A percentile compares a stretch with the other conserved stretches of the same genome.
phyloP scores from a whole-genome alignment of 2,888 invertebrate species.

The Hololepta plana region DNA sequence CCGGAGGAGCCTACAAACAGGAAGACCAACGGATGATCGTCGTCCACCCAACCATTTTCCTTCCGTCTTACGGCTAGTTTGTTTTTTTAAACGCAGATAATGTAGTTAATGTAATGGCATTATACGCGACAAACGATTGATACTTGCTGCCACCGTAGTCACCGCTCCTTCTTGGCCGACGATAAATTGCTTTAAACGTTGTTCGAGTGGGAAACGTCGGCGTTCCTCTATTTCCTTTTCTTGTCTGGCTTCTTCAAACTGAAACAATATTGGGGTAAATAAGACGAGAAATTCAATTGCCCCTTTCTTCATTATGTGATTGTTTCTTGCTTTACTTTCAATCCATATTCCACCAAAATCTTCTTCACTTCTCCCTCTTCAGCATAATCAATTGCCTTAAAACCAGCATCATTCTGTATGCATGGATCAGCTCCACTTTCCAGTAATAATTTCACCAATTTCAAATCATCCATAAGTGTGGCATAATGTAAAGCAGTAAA shows the following conservation, averaged over 20 bases:
- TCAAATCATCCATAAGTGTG: constrained; percentile 50
- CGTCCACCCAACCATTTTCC: constrained; percentile 88
- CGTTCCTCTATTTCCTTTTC: constrained; percentile 61
- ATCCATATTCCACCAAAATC: constrained; percentile 37
- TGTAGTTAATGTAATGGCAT: too few species aligned
- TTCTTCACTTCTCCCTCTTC: constrained; percentile 40
- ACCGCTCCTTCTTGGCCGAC: constrained; percentile 78
- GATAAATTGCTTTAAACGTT: constrained; percentile 61
- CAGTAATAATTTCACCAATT: constrained; percentile 44
- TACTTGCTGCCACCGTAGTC: constrained; percentile 55
- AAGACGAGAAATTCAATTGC: too few species aligned
- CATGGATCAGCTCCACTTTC: constrained; percentile 58
- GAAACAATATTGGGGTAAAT: constrained; percentile 6
- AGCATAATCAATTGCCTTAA: constrained; percentile 57
- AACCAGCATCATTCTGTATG: constrained; percentile 59
- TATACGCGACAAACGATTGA: constrained; percentile 8
- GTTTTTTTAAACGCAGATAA: constrained; percentile 1
- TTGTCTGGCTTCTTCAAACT: constrained; percentile 34
- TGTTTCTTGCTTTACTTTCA: constrained; percentile 16
- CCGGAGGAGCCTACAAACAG: constrained; percentile 87
- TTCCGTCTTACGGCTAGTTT: constrained; percentile 59
- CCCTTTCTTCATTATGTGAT: too few species aligned
- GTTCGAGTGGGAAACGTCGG: constrained; percentile 64
- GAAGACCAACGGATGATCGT: constrained; percentile 82
- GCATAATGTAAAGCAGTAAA: constrained; percentile 85